Base-by-base conservation (phyloP, 2,888 invertebrate genomes). In the Congeria kusceri region DNA sequence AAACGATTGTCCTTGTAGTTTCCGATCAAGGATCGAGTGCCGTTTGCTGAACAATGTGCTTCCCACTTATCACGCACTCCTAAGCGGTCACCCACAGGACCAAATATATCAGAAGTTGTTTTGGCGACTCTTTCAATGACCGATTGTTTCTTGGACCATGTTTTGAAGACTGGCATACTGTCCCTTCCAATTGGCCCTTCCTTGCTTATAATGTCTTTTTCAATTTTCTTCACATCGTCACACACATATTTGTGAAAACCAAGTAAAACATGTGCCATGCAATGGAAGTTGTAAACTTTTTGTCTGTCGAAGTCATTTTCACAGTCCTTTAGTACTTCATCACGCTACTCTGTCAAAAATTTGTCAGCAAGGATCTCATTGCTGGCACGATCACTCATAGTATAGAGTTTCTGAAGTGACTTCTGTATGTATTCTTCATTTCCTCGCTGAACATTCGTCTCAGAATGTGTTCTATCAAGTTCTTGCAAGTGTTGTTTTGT, bases 241-340 rank as follows among this genome's bases (percentile, higher is more conserved):
- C 53, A 49, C 9, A 49, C 32, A 56, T 66, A 66, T 20, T 39
- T 66, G 29, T 66, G 66, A 32, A 66, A 67, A 23, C 67, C 58
- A 18, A 67, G 25, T 44, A 67, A 29, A 0, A 67, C 67, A 67
- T 77, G 77, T 15, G 68, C 72, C 72, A 73, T 78, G 61, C 78
- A 78, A 57, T 73, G 56, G 53, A 78, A 78, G 39, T 59, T 15
- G 4, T 27, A 29, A n/a, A 69, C 69, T 27, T 44, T 47, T 28
- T 28, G 47, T 20, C 32, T 28, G 39, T 66, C 29, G 13, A 27
- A 46, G 18, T 44, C 44, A 20, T 9, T 56, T 1, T 23, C 59
- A 46, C 27, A 59, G 15, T 69, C 28, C 4, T 20, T 20, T 3
- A 69, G 29, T 13, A 46, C 11, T 28, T 69, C 61, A 25, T 59